phyloP scores from a whole-genome alignment of 2,888 invertebrate genomes.

The Encarsia formosa region DNA sequence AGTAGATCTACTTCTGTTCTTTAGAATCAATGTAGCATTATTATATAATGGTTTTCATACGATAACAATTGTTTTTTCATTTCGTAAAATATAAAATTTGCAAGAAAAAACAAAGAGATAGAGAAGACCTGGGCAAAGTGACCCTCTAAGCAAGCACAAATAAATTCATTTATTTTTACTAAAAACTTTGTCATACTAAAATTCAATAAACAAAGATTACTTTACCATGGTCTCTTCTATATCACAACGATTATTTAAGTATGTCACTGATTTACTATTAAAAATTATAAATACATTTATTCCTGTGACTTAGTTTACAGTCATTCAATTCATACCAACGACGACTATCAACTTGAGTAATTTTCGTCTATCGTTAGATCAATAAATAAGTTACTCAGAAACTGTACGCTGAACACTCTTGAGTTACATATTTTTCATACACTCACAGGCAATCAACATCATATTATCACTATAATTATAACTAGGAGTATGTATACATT shows the following conservation, averaged over 20 bases:
- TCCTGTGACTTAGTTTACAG: too few relatives aligned
- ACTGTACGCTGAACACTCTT: constrained; percentile 9
- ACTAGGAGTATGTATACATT: not conserved
- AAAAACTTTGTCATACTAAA: not conserved
- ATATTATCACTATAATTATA: not conserved
- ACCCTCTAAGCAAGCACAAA: not conserved
- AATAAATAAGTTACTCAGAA: constrained; percentile 14
- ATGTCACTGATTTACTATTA: constrained; percentile 5
- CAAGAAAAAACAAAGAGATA: constrained; percentile 21
- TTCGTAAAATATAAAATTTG: constrained; percentile 22
- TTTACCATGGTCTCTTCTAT: constrained; percentile 20
- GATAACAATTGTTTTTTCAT: not conserved
- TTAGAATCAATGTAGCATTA: constrained; percentile 19
- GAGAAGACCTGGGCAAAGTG: constrained; percentile 21
- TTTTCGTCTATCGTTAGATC: too few relatives aligned
- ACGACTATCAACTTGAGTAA: too few relatives aligned
- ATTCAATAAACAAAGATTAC: not conserved
- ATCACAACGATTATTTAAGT: constrained; percentile 15
- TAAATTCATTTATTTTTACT: not conserved
- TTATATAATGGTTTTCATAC: not conserved
- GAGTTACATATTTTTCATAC: constrained; percentile 7
- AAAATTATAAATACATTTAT: constrained; percentile 18
- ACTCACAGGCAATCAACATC: constrained; percentile 6
- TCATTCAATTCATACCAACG: too few relatives aligned
- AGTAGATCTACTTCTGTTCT: constrained; percentile 13